phyloP scores from a whole-genome alignment of 2,113 vertebrate species.

The Syngnathus floridae region DNA sequence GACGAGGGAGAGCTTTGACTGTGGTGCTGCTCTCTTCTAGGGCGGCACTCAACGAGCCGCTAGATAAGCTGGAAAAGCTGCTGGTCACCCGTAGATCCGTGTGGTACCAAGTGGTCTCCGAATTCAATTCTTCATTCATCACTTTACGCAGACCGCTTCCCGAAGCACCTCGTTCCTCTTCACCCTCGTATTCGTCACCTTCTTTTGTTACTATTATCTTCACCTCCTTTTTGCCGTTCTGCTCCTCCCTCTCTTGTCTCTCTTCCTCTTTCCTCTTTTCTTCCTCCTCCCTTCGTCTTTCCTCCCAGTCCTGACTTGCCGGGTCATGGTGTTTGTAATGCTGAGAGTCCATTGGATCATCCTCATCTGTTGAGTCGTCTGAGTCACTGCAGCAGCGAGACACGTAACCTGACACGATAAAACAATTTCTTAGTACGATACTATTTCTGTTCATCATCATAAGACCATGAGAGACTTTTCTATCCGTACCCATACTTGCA shows the following conservation, averaged over 20 bases:
- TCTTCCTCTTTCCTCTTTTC: constrained; percentile 51
- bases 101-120: constrained; percentile 78
- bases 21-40: constrained; percentile 74
- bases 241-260: constrained; percentile 52
- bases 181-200: constrained; percentile 51
- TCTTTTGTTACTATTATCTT: constrained; percentile 57
- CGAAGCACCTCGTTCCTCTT: constrained; percentile 48
- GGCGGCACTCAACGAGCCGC: constrained; percentile 82
- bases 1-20: constrained; percentile 29
- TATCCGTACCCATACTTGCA: constrained; percentile 47
- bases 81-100: constrained; percentile 74
- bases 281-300: constrained; percentile 55
- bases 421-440: constrained; percentile 17
- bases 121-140: constrained; percentile 57
- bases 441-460: constrained; percentile 1
- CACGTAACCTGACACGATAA: constrained; percentile 75
- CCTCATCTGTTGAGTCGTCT: constrained; percentile 81
- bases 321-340: constrained; percentile 44
- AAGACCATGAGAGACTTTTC: constrained; percentile 9
- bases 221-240: constrained; percentile 61
- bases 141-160: constrained; percentile 50
- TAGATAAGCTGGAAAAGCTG: constrained; percentile 88
- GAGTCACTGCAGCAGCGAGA: constrained; percentile 89
- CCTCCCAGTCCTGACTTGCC: constrained; percentile 62
- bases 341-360: constrained; percentile 73